Percentiles rank a stretch among this genome's conserved stretches.
Evolutionary conservation across 2,113 vertebrate species (phyloP).

Genomic region (Cheirogaleus medius): DNA sequence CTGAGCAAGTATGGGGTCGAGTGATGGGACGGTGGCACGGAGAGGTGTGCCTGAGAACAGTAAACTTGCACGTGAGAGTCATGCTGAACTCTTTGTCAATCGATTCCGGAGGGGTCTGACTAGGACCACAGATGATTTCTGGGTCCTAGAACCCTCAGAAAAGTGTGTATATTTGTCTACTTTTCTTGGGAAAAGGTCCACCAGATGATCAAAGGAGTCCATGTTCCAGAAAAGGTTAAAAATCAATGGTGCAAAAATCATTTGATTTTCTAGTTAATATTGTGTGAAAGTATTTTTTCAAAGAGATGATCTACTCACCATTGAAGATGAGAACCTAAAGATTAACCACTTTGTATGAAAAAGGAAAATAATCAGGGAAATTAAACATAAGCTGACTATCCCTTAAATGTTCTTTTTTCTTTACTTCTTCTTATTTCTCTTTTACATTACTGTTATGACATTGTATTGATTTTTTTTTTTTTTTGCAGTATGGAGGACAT

Average conservation of each 20-base stretch:
- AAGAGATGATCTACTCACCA: not conserved
- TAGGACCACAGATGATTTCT: not conserved
- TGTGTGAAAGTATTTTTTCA: not conserved
- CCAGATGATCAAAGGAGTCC: not conserved
- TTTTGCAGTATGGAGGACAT: not conserved
- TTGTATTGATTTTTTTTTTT: not conserved
- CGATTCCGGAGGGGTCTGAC: not conserved
- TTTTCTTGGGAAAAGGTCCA: not conserved
- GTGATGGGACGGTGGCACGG: not conserved
- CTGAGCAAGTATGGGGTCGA: not conserved
- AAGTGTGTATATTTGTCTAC: not conserved
- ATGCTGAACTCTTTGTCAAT: not conserved
- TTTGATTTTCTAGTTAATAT: not conserved
- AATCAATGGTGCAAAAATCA: not conserved
- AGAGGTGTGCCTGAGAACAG: not conserved
- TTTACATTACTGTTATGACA: not conserved
- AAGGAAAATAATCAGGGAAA: not conserved
- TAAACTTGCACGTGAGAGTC: not conserved
- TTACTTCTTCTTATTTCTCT: not conserved
- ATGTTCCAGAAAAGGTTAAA: not conserved
- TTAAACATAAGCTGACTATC: not conserved
- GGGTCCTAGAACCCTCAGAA: not conserved
- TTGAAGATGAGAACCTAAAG: constrained; percentile 6
- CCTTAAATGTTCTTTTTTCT: not conserved
- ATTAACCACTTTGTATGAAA: not conserved